Evolutionary conservation across 2,797 vertebrate species (phyloP).

Genomic region (Botia almorhae): DNA sequence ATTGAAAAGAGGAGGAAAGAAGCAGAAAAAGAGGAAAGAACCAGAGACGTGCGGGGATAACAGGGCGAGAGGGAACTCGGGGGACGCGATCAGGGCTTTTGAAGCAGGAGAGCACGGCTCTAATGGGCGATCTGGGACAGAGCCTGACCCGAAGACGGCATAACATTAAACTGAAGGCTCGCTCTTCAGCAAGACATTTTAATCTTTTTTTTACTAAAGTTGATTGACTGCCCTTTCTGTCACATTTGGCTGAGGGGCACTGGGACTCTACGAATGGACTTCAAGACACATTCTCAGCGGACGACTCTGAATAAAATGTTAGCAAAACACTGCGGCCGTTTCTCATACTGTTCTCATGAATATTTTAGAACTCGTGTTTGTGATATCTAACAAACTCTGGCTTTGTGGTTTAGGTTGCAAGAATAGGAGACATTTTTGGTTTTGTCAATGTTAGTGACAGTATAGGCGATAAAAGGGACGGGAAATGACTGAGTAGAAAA

Average conservation of each 20-base stretch:
- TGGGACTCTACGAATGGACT: neutral
- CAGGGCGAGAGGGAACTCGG: conserved; percentile 25
- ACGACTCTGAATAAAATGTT: neutral
- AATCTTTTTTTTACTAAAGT: neutral
- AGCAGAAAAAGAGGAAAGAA: conserved; percentile 13
- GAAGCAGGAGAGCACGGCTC: neutral
- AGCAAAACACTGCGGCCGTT: conserved; percentile 2
- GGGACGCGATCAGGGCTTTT: conserved; percentile 25
- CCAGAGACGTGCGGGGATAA: neutral
- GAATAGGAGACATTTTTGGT: no score
- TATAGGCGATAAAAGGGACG: no score
- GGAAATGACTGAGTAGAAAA: neutral
- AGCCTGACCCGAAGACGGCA: conserved; percentile 4
- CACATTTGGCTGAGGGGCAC: neutral
- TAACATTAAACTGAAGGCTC: conserved; percentile 14
- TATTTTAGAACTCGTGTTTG: neutral
- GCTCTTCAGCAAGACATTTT: conserved; percentile 10
- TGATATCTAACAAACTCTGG: neutral
- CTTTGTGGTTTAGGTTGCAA: neutral
- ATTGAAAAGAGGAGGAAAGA: conserved; percentile 31
- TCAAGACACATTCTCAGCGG: neutral
- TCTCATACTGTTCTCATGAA: conserved; percentile 5
- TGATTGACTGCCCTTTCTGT: neutral
- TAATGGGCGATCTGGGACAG: conserved; percentile 36
- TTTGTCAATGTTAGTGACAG: neutral